Evolutionary conservation across 2,113 vertebrate species (phyloP).

Genomic region (Echinops telfairi): DNA sequence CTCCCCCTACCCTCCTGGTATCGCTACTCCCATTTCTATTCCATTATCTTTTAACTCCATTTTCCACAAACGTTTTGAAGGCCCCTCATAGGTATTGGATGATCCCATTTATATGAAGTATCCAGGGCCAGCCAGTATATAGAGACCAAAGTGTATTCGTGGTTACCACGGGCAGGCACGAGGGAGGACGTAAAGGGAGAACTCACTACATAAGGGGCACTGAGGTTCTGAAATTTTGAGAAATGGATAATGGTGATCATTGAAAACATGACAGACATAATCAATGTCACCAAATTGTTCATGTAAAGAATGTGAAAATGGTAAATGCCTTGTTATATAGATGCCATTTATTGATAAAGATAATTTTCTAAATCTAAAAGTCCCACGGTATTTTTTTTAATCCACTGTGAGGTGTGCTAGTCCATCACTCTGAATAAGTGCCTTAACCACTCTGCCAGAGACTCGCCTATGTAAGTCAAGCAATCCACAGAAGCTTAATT

Average conservation of each 20-base stretch:
- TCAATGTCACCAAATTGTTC: not conserved
- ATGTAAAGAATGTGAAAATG: too few relatives aligned
- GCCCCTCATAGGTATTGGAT: too few relatives aligned
- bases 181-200: not conserved
- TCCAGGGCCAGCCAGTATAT: too few relatives aligned
- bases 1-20: too few relatives aligned
- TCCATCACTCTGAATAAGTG: not conserved
- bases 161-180: not conserved
- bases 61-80: too few relatives aligned
- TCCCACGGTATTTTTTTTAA: too few relatives aligned
- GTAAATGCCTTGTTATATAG: too few relatives aligned
- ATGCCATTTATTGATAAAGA: not conserved
- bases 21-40: too few relatives aligned
- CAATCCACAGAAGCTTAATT: not conserved
- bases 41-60: too few relatives aligned
- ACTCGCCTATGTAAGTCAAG: not conserved
- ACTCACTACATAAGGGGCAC: not conserved
- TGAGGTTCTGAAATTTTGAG: not conserved
- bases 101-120: too few relatives aligned
- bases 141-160: too few relatives aligned
- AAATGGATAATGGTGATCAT: not conserved
- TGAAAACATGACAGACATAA: not conserved
- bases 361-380: too few relatives aligned
- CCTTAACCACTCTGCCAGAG: not conserved
- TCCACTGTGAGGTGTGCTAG: not conserved